Conservation (phyloP, 2,888 invertebrate genomes). For the Morinoia aosen region DNA sequence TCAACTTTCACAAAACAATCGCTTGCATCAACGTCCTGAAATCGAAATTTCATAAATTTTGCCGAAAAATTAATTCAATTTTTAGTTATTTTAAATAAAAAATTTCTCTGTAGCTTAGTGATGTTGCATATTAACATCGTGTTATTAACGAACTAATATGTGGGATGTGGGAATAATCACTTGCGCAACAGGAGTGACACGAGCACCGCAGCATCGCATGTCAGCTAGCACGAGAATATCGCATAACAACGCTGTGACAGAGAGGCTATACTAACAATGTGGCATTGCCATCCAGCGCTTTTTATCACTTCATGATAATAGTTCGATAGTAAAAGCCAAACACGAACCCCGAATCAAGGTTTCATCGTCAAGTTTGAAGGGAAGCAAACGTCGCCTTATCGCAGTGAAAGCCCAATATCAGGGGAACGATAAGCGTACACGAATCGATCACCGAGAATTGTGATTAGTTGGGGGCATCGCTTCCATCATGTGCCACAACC, state of each 20-base stretch:
- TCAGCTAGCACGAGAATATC: neutral
- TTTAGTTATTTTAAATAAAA: neutral
- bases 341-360: neutral
- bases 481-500: neutral
- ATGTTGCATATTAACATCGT: neutral
- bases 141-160: too few species aligned
- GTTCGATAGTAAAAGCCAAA: neutral
- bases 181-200: neutral
- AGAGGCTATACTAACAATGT: neutral
- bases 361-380: neutral
- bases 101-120: neutral
- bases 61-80: neutral
- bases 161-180: neutral
- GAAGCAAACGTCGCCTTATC: slow-evolving; percentile 5
- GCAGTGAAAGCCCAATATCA: neutral
- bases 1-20: neutral
- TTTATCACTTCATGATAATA: neutral
- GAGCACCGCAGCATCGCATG: neutral
- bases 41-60: neutral
- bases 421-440: neutral
- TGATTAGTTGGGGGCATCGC: slow-evolving; percentile 1
- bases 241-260: neutral
- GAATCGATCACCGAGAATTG: neutral
- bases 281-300: neutral
- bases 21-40: neutral